Evolutionary conservation across 2,797 vertebrate genomes (phyloP).

Genomic region (Buceros bicornis): DNA sequence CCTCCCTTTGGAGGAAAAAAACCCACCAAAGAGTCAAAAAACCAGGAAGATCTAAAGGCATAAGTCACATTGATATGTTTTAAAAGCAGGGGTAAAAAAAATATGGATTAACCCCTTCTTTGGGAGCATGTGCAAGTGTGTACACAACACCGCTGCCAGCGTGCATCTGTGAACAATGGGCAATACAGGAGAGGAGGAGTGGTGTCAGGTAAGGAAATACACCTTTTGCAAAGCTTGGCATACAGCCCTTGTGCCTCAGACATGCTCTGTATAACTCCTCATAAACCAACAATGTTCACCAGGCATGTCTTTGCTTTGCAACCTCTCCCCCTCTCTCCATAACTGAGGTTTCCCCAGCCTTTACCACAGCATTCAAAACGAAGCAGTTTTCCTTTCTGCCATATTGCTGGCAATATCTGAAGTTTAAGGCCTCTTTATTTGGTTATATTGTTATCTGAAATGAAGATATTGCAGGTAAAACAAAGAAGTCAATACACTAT

Average conservation of each 20-base stretch:
- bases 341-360: not conserved
- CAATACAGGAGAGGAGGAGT: not conserved
- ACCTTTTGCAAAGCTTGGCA: not conserved
- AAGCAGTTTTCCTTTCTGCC: not conserved
- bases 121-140: not conserved
- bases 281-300: not conserved
- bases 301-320: not conserved
- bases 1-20: not conserved
- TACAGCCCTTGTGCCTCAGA: not conserved
- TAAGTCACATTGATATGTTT: not conserved
- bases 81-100: slow-evolving; percentile 8
- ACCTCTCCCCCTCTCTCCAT: not conserved
- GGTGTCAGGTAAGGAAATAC: not conserved
- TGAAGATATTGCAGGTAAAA: slow-evolving; percentile 51
- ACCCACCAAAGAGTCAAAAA: not conserved
- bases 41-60: not conserved
- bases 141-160: not conserved
- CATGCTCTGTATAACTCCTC: not conserved
- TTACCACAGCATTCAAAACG: not conserved
- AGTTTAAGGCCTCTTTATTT: slow-evolving; percentile 3
- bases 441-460: slow-evolving; percentile 24
- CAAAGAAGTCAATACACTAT: slow-evolving; percentile 40
- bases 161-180: slow-evolving; percentile 7
- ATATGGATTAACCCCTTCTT: not conserved
- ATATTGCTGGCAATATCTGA: not conserved